phyloP scores from a whole-genome alignment of 1,140 invertebrate species.

The Caenorhabditis elegans region WBcel235 BX284602.5:4595001-4595500 shows the following conservation, averaged over 20 bases:
- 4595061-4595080: no score
- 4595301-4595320: slow-evolving; percentile 50
- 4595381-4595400: neutral
- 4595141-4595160: slow-evolving; percentile 61
- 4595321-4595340: slow-evolving; percentile 61
- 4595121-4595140: slow-evolving; percentile 64
- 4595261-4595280: slow-evolving; percentile 63
- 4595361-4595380: neutral
- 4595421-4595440: neutral
- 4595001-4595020: no score
- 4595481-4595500: slow-evolving; percentile 60
- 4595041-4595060: no score
- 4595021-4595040: no score
- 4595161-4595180: slow-evolving; percentile 63
- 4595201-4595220: slow-evolving; percentile 56
- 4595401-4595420: neutral
- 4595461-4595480: slow-evolving; percentile 51
- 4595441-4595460: slow-evolving; percentile 51
- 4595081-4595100: slow-evolving; percentile 40
- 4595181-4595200: slow-evolving; percentile 61
- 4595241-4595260: slow-evolving; percentile 56
- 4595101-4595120: slow-evolving; percentile 63
- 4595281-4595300: slow-evolving; percentile 38
- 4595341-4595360: slow-evolving; percentile 40
- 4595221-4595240: slow-evolving; percentile 58